Evolutionary conservation across 2,113 vertebrate species (phyloP).

Genomic region (Mesitornis unicolor): DNA sequence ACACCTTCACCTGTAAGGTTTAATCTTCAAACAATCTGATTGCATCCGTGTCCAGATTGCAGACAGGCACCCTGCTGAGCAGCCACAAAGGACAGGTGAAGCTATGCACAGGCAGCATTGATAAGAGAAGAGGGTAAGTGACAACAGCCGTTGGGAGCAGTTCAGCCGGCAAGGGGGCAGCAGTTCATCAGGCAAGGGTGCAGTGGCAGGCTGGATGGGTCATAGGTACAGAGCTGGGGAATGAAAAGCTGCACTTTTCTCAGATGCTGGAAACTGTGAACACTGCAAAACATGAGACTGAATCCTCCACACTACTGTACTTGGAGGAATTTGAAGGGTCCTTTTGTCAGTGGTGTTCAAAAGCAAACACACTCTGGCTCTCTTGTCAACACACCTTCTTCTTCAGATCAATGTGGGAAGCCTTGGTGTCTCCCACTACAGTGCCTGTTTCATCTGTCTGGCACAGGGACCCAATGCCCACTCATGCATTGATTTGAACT

Average conservation of each 20-base stretch:
- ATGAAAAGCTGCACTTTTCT: neutral
- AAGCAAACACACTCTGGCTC: neutral
- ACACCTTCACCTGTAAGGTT: neutral
- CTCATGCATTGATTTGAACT: neutral
- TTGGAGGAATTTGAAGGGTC: neutral
- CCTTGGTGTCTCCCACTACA: no score
- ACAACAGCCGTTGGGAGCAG: neutral
- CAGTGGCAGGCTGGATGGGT: neutral
- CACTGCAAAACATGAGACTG: neutral
- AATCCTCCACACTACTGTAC: neutral
- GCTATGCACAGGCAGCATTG: neutral
- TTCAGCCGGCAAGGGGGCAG: no score
- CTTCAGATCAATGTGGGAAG: neutral
- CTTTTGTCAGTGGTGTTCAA: neutral
- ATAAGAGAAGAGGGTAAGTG: no score
- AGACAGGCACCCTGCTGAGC: neutral
- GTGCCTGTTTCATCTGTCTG: neutral
- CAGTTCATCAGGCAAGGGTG: neutral
- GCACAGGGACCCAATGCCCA: neutral
- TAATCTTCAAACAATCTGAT: neutral
- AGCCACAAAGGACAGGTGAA: neutral
- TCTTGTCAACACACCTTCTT: neutral
- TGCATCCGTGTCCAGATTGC: neutral
- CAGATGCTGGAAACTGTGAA: neutral
- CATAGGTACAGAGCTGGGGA: fast-evolving